Base-by-base conservation (phyloP, 2,797 vertebrate species). In the Phrynocephalus forsythii region DNA sequence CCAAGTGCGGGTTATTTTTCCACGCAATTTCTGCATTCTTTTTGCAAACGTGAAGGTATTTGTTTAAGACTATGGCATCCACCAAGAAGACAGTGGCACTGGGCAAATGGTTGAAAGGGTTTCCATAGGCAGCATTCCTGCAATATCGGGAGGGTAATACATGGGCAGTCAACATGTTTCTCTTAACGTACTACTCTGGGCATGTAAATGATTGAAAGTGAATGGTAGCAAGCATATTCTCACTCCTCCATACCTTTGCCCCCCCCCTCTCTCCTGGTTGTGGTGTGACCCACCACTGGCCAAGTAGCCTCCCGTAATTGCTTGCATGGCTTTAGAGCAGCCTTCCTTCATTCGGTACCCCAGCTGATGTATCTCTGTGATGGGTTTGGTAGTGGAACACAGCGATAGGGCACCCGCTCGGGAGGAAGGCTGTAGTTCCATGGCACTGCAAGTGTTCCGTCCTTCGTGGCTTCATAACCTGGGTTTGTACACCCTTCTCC, bases 1-100 rank as follows among this genome's bases (percentile, higher is more conserved):
- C 88, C 87, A 90, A 82, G 86, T 73, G 72, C 50, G 67, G 89
- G 85, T 91, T 93, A 84, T 91, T 92, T 91, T 87, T 44, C 38
- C 86, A 92, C 30, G 67, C 48, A 69, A 82, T 87, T 94, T 94
- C 60, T 89, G 86, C 79, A 81, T 93, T 95, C 76, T 93, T 94
- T 89, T 63, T 80, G 82, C 82, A 79, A 44, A 83, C 24, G 52
- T 83, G 84, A 92, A 91, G 91, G 16, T 86, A 79, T 89, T 91
- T 83, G 10, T 44, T 90, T 66, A 6, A 83, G 1, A 68, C 84
- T 87, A 84, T 86, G 75, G 38, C 86, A 76, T 84, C 94, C 68
- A 87, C 80, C 69, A 66, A 91, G 90, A 30, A 89, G 82, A 38
- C 71, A 86, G 68, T 48, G 24, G 26, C 50, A 68, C 89, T 69